Conservation (phyloP, 2,113 vertebrate genomes). For the Amazona guildingii region DNA sequence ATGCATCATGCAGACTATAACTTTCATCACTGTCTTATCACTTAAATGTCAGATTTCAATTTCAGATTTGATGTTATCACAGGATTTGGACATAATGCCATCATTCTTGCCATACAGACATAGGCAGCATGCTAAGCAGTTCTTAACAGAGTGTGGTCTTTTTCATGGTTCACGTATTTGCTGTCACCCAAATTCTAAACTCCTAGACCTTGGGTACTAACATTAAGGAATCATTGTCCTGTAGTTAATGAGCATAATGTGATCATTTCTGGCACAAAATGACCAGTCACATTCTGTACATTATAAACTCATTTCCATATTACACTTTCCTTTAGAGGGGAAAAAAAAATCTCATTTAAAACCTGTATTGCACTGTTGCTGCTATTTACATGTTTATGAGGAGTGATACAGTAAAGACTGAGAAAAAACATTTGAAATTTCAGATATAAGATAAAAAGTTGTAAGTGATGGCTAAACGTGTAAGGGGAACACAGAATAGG, state of each 20-base stretch:
- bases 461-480: neutral
- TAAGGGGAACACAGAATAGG: neutral
- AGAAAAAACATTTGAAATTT: neutral
- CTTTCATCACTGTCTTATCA: neutral
- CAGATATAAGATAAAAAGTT: neutral
- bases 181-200: conserved; percentile 3
- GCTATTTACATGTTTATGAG: neutral
- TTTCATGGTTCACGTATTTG: neutral
- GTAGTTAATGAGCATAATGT: neutral
- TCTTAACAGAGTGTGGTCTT: neutral
- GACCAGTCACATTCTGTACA: neutral
- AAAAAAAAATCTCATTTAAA: neutral
- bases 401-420: neutral
- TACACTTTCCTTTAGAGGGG: neutral
- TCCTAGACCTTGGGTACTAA: neutral
- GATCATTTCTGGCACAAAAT: neutral
- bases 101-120: neutral
- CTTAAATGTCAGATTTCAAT: neutral
- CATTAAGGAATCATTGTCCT: conserved; percentile 4
- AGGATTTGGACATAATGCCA: conserved; percentile 5
- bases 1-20: neutral
- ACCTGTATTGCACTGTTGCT: neutral
- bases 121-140: neutral
- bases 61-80: neutral
- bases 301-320: neutral